A percentile compares a stretch with the other conserved stretches of the same genome.
These are phyloP conservation scores for Catotricha subobsoleta DNA, from an alignment of 2,888 invertebrate species.

Conservation along the genomic window DNA sequence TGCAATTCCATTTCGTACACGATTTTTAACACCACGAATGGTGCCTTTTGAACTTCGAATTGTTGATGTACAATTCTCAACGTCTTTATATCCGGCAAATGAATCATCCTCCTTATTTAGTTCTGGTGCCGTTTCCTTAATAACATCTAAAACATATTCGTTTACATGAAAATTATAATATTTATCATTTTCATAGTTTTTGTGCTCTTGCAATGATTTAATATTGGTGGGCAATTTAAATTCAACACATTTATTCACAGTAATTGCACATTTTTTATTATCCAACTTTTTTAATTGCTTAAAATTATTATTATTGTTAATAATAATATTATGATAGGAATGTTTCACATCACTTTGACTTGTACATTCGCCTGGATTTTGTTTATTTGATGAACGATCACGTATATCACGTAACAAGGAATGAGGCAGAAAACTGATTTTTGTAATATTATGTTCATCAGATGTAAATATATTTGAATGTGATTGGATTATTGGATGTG, in stretches of 20 bases:
- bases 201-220: too few relatives aligned
- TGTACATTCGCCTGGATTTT: neutral
- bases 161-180: constrained; percentile 70
- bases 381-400: constrained; percentile 34
- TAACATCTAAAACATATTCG: constrained; percentile 36
- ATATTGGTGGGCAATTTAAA: neutral
- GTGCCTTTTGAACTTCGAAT: constrained; percentile 85
- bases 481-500: neutral
- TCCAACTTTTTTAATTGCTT: neutral
- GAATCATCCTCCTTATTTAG: constrained; percentile 38
- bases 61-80: constrained; percentile 39
- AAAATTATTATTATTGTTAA: neutral
- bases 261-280: neutral
- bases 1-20: constrained; percentile 84
- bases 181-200: constrained; percentile 50
- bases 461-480: neutral
- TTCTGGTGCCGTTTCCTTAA: constrained; percentile 15
- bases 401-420: constrained; percentile 51
- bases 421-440: constrained; percentile 33
- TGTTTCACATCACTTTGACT: constrained; percentile 1
- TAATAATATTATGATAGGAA: neutral
- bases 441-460: constrained; percentile 6
- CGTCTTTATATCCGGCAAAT: constrained; percentile 66
- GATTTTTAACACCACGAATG: constrained; percentile 83
- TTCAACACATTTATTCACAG: neutral